Percentiles rank a stretch among this genome's conserved stretches.
phyloP scores from a whole-genome alignment of 37 sponge, comb jelly and placozoan genomes.

The Cladorhizidae sp. region DNA sequence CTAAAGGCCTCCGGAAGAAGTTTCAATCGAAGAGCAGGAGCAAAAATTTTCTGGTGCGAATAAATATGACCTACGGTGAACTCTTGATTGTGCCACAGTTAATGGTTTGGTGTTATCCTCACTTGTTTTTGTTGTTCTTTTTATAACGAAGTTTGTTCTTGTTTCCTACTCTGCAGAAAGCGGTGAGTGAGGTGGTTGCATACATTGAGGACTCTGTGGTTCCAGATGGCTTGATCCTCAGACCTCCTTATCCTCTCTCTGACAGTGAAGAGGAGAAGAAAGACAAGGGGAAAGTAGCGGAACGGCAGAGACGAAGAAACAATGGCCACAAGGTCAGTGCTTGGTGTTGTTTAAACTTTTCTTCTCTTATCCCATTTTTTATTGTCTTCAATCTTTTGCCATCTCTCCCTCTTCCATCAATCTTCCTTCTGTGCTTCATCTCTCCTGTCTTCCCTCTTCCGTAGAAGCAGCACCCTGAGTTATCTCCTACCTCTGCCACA shows the following conservation, averaged over 20 bases:
- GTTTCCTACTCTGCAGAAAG: slow-evolving; percentile 33
- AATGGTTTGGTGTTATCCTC: too few relatives aligned
- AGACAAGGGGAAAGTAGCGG: background rate
- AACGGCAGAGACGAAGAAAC: background rate
- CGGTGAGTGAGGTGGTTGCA: slow-evolving; percentile 43
- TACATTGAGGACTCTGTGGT: slow-evolving; percentile 27
- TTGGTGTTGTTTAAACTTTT: background rate
- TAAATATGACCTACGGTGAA: background rate
- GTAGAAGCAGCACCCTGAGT: background rate
- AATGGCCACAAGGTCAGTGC: background rate
- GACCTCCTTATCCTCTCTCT: slow-evolving; percentile 10
- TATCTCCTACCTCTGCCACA: background rate
- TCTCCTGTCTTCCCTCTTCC: background rate
- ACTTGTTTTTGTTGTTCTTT: background rate
- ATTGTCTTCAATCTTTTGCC: too few relatives aligned
- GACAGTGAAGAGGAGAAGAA: slow-evolving; percentile 24
- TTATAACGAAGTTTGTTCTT: background rate
- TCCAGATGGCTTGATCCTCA: slow-evolving; percentile 44
- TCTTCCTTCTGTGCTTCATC: too few relatives aligned
- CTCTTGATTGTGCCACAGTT: background rate
- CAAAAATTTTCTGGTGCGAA: slow-evolving; percentile 49
- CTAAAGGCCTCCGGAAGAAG: slow-evolving; percentile 61
- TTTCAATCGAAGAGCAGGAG: slow-evolving; percentile 66
- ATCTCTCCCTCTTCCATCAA: too few relatives aligned
- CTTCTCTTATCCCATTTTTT: background rate